These are phyloP conservation scores for Petrolisthes manimaculis DNA, from an alignment of 2,888 invertebrate species.

Conservation along the genomic window DNA sequence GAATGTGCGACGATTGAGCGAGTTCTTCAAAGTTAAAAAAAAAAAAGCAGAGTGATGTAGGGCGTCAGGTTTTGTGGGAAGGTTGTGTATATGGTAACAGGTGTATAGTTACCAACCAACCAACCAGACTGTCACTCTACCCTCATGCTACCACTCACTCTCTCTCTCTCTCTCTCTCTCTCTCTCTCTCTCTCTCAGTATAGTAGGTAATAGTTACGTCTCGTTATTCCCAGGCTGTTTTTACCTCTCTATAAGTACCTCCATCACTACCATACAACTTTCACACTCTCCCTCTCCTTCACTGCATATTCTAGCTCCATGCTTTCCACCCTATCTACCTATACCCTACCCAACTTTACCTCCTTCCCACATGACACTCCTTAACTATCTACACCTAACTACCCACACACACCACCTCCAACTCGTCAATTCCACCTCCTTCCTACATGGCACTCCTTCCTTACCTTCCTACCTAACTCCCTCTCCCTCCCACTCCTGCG, in stretches of 20 bases:
- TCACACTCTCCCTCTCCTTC: not conserved
- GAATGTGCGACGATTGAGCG: not conserved
- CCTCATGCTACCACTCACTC: conserved; percentile 6
- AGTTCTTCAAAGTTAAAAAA: not conserved
- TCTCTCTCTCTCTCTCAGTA: not conserved
- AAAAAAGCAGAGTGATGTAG: not conserved
- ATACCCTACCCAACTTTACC: too few relatives aligned
- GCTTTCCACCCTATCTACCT: too few relatives aligned
- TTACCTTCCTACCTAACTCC: not conserved
- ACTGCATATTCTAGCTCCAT: too few relatives aligned
- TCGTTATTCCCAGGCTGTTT: not conserved
- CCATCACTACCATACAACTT: too few relatives aligned
- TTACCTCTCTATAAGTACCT: not conserved
- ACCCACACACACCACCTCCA: not conserved
- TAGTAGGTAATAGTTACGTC: conserved; percentile 2
- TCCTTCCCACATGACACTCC: too few relatives aligned
- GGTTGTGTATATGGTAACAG: conserved; percentile 26
- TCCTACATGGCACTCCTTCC: not conserved
- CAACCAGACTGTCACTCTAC: conserved; percentile 2
- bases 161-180: not conserved
- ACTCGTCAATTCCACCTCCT: not conserved
- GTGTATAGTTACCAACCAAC: conserved; percentile 35
- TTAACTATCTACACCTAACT: not conserved
- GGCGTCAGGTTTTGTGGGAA: conserved; percentile 40
- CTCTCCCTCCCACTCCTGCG: not conserved